Percentiles rank a stretch among this genome's conserved stretches.
These are phyloP conservation scores for Philereme transversata DNA, from an alignment of 2,888 invertebrate species.

Conservation along the genomic window DNA sequence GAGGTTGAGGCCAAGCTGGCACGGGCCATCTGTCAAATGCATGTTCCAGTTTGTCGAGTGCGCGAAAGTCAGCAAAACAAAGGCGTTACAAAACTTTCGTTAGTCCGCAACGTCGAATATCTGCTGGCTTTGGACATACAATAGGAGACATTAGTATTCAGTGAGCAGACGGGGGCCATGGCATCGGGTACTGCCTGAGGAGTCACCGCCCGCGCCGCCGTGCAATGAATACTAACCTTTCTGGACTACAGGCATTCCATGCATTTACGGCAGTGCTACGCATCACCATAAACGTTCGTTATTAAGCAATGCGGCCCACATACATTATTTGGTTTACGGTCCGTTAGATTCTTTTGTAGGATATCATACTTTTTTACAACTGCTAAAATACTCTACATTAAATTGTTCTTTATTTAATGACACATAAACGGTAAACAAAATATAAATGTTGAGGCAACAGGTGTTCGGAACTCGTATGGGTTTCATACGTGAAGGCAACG, in stretches of 20 bases:
- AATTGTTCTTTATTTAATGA: slow-evolving; percentile 23
- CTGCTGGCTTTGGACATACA: slow-evolving; percentile 61
- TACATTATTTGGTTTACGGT: slow-evolving; percentile 66
- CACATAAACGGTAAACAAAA: slow-evolving; percentile 49
- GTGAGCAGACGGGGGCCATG: slow-evolving; percentile 60
- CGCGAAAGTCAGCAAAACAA: slow-evolving; percentile 75
- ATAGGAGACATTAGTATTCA: slow-evolving; percentile 76
- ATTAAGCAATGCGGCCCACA: slow-evolving; percentile 71
- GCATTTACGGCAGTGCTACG: slow-evolving; percentile 60
- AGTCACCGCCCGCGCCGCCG: slow-evolving; percentile 76
- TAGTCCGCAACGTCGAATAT: slow-evolving; percentile 54
- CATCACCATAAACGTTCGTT: slow-evolving; percentile 64
- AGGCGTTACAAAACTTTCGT: slow-evolving; percentile 76
- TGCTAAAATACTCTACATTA: background rate
- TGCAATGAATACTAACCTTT: slow-evolving; percentile 70
- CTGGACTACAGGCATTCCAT: slow-evolving; percentile 63
- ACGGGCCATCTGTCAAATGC: slow-evolving; percentile 34
- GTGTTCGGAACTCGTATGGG: slow-evolving; percentile 44
- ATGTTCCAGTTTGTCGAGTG: slow-evolving; percentile 38
- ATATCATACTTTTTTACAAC: slow-evolving; percentile 41
- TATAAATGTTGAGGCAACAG: slow-evolving; percentile 24
- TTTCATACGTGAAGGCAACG: slow-evolving; percentile 41
- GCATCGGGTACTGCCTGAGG: slow-evolving; percentile 69
- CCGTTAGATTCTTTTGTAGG: slow-evolving; percentile 67
- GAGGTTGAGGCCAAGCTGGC: slow-evolving; percentile 8